Conservation (phyloP, 2,797 vertebrate species). For the Trachurus trachurus region DNA sequence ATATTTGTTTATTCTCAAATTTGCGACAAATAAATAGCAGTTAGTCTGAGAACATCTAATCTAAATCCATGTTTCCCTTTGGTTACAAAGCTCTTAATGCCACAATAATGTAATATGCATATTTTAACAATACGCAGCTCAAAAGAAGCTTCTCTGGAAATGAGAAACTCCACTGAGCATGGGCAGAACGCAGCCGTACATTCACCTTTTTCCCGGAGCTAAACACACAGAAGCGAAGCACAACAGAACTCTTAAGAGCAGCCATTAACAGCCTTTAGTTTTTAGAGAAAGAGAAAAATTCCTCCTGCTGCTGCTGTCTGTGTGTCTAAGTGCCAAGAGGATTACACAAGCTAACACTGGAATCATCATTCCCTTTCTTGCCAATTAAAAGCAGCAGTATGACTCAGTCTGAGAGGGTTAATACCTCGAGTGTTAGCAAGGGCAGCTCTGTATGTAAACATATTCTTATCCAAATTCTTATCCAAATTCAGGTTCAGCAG, state of each 20-base stretch:
- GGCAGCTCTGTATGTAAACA: constrained; percentile 44
- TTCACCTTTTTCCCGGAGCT: constrained; percentile 16
- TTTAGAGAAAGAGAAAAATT: neutral
- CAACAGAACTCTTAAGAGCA: constrained; percentile 9
- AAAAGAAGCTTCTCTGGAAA: constrained; percentile 27
- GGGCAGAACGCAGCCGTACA: neutral
- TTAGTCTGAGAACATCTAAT: constrained; percentile 45
- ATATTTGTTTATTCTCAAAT: constrained; percentile 54
- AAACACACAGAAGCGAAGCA: constrained; percentile 28
- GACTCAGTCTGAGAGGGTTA: constrained; percentile 49
- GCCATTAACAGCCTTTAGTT: constrained; percentile 24
- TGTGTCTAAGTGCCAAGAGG: constrained; percentile 53
- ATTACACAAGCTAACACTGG: constrained; percentile 50
- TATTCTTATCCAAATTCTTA: neutral
- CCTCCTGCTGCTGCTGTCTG: constrained; percentile 7
- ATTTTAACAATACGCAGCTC: constrained; percentile 42
- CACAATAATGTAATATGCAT: constrained; percentile 44
- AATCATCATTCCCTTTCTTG: constrained; percentile 51
- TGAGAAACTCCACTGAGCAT: neutral
- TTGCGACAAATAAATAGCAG: constrained; percentile 54
- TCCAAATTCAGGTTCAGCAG: constrained; percentile 21
- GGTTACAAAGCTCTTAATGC: constrained; percentile 66
- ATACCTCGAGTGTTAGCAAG: constrained; percentile 47
- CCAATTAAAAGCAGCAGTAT: constrained; percentile 34
- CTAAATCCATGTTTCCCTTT: constrained; percentile 55